phyloP scores from a whole-genome alignment of 2,797 vertebrate genomes.

The Sparidentex hasta region DNA sequence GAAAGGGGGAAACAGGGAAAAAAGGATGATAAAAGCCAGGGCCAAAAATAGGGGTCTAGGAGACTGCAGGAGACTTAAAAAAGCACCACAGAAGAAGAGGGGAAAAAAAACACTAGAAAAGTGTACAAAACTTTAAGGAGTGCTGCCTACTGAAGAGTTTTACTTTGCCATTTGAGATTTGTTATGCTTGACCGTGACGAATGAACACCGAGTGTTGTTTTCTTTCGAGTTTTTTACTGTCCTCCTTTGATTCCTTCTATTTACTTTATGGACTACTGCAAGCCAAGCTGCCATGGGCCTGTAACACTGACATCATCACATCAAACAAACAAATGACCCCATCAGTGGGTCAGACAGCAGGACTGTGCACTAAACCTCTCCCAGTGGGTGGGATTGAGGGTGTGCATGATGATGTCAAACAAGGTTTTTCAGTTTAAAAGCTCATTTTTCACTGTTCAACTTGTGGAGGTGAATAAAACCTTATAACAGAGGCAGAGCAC shows the following conservation, averaged over 20 bases:
- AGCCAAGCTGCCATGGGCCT: conserved; percentile 17
- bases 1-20: conserved; percentile 27
- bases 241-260: conserved; percentile 47
- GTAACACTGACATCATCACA: conserved; percentile 26
- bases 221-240: conserved; percentile 18
- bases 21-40: conserved; percentile 33
- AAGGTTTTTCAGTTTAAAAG: conserved; percentile 24
- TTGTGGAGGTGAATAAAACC: conserved; percentile 15
- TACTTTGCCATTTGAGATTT: conserved; percentile 38
- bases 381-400: conserved; percentile 6
- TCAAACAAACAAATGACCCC: conserved; percentile 39
- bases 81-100: not conserved
- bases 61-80: conserved; percentile 32
- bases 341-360: conserved; percentile 24
- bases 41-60: conserved; percentile 29
- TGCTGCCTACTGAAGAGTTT: conserved; percentile 22
- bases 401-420: not conserved
- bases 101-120: not conserved
- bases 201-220: conserved; percentile 40
- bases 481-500: not conserved
- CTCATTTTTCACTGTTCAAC: conserved; percentile 30
- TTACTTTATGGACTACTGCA: conserved; percentile 37
- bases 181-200: conserved; percentile 37
- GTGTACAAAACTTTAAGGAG: conserved; percentile 6
- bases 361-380: conserved; percentile 14